Evolutionary conservation across 2,113 vertebrate genomes (phyloP).

Genomic region (Terrapene triunguis): DNA sequence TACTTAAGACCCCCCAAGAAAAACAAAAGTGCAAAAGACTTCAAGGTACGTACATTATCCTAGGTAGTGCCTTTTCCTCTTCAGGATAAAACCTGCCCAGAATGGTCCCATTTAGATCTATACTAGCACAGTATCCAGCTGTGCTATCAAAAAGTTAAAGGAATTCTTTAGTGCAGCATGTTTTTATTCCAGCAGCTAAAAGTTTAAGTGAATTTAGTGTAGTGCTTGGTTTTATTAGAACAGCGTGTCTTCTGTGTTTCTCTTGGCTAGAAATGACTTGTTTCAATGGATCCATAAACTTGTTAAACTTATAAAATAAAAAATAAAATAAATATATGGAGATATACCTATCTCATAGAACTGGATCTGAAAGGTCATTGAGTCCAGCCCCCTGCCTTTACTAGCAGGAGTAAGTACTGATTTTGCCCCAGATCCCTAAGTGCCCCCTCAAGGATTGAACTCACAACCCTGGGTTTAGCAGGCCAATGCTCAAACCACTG

Average conservation of each 20-base stretch:
- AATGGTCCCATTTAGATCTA: rapidly evolving
- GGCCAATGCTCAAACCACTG: too few relatives aligned
- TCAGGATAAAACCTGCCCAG: background rate
- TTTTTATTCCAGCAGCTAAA: background rate
- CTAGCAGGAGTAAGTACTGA: too few relatives aligned
- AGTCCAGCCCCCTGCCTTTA: too few relatives aligned
- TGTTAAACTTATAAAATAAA: background rate
- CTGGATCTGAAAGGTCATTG: too few relatives aligned
- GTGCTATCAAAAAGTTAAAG: background rate
- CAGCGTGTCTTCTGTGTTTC: rapidly evolving
- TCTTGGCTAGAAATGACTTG: background rate
- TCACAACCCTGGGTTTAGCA: too few relatives aligned
- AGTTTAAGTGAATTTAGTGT: background rate
- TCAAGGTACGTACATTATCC: constrained; percentile 38
- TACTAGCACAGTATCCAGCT: background rate
- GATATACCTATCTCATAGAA: too few relatives aligned
- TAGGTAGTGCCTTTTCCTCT: background rate
- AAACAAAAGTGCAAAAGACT: constrained; percentile 63
- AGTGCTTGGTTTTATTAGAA: background rate
- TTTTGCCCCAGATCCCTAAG: too few relatives aligned
- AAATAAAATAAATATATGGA: too few relatives aligned
- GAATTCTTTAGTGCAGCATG: background rate
- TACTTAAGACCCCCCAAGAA: constrained; percentile 59
- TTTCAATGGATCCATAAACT: background rate
- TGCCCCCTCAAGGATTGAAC: too few relatives aligned